Percentiles rank a stretch among this genome's conserved stretches.
These are phyloP conservation scores for Sphenodon punctatus DNA, from an alignment of 2,797 vertebrate species.

Conservation along the genomic window DNA sequence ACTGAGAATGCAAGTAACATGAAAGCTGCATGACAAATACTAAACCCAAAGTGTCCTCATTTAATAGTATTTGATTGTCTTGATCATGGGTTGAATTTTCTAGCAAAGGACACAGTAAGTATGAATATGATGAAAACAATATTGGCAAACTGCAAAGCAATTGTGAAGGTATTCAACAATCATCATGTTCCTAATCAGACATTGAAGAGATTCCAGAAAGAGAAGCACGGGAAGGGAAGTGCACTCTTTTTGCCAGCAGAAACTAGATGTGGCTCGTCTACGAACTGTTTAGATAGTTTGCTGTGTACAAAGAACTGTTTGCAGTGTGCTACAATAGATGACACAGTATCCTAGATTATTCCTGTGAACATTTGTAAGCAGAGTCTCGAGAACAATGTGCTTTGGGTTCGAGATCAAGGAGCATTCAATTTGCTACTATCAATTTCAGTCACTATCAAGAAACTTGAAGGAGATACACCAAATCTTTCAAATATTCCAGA, in stretches of 20 bases:
- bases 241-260: background rate
- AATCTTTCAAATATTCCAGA: background rate
- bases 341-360: background rate
- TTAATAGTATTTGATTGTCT: background rate
- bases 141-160: background rate
- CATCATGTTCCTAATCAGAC: background rate
- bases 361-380: background rate
- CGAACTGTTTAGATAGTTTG: background rate
- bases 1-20: background rate
- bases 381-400: background rate
- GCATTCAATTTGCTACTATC: background rate
- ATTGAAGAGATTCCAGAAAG: background rate
- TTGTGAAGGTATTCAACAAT: background rate
- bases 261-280: background rate
- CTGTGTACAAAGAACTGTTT: background rate
- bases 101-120: background rate
- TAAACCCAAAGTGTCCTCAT: background rate
- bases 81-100: background rate
- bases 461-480: background rate
- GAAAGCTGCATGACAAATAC: background rate
- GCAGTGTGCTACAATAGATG: background rate
- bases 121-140: background rate
- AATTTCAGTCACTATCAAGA: background rate
- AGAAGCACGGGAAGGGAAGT: background rate
- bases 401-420: background rate